Percentiles rank a stretch among this genome's conserved stretches.
Conservation (phyloP, 2,113 vertebrate genomes). For the Stegastes partitus region DNA sequence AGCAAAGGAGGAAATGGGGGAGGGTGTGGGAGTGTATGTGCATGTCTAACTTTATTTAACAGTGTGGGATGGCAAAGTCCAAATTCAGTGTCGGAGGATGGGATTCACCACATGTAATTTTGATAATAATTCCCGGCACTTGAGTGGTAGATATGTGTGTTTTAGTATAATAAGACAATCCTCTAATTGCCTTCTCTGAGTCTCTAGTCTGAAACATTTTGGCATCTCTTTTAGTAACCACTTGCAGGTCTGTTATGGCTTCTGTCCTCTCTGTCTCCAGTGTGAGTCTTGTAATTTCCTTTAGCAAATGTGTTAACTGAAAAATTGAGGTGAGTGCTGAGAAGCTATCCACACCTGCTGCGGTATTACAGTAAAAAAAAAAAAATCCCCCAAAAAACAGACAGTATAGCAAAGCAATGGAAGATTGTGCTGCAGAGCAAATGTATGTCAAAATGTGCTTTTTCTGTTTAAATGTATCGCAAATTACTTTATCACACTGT, state of each 20-base stretch:
- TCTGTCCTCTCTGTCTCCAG: conserved; percentile 41
- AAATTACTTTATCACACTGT: too few relatives aligned
- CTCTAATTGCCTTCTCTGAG: not conserved
- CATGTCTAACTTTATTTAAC: conserved; percentile 48
- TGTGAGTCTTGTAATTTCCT: conserved; percentile 48
- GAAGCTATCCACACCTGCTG: conserved; percentile 43
- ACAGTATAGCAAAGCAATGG: not conserved
- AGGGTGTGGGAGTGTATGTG: conserved; percentile 42
- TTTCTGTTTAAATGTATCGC: not conserved
- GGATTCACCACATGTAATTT: conserved; percentile 31
- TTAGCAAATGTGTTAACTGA: conserved; percentile 49
- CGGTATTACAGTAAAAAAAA: not conserved
- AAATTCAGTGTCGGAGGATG: conserved; percentile 19
- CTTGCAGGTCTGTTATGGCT: conserved; percentile 26
- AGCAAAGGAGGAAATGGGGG: conserved; percentile 58
- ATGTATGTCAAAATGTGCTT: not conserved
- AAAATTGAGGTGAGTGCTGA: conserved; percentile 45
- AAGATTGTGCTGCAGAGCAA: not conserved
- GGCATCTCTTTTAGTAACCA: conserved; percentile 6
- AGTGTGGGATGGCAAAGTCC: conserved; percentile 14
- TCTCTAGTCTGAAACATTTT: conserved; percentile 15
- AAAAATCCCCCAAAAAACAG: too few relatives aligned
- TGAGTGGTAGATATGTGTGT: not conserved
- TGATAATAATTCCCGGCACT: conserved; percentile 21
- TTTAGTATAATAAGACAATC: not conserved